phyloP scores from a whole-genome alignment of 2,797 vertebrate genomes.

The Rhinogobio ventralis region DNA sequence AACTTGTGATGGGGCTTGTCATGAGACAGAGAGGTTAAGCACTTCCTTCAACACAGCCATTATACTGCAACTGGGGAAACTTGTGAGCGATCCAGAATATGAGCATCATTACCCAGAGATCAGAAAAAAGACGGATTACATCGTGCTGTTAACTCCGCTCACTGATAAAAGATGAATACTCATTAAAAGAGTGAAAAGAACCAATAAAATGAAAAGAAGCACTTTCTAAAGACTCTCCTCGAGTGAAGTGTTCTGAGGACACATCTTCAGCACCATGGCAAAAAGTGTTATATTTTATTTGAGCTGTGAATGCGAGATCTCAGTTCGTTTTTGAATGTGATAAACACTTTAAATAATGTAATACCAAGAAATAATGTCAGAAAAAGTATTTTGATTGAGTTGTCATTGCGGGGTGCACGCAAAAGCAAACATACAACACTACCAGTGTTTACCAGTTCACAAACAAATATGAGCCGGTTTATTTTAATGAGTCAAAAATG shows the following conservation, averaged over 20 bases:
- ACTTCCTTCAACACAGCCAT: conserved; percentile 26
- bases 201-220: conserved; percentile 17
- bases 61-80: conserved; percentile 38
- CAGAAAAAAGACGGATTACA: conserved; percentile 22
- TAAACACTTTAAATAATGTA: neutral
- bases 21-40: conserved; percentile 40
- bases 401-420: neutral
- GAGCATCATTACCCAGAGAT: neutral
- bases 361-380: neutral
- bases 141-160: neutral
- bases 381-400: neutral
- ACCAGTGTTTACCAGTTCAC: neutral
- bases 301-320: neutral
- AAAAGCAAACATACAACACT: neutral
- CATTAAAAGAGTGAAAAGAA: conserved; percentile 29
- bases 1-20: conserved; percentile 32
- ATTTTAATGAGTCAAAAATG: neutral
- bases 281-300: conserved; percentile 8
- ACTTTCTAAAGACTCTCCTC: conserved; percentile 9
- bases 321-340: neutral
- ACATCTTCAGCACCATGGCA: neutral
- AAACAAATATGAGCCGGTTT: neutral
- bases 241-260: neutral
- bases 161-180: conserved; percentile 11
- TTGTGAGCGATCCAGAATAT: conserved; percentile 30